Evolutionary conservation across 2,888 invertebrate species (phyloP), one percentile per base, ranked within the genome.

Genomic region (Muscina levida): DNA sequence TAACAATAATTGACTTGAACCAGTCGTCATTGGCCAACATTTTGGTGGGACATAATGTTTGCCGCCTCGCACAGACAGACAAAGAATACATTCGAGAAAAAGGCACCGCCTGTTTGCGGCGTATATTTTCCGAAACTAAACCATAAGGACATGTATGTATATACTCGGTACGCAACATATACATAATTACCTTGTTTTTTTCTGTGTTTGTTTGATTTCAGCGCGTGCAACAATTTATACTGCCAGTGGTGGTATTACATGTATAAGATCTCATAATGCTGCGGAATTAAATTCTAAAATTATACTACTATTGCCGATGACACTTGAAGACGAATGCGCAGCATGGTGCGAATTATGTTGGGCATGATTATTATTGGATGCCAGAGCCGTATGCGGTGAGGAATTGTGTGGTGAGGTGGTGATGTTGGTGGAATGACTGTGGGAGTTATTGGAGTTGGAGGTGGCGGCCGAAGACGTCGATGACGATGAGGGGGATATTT

Each of bases 261-360:
- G 74, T 57, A 72, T 66, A 67, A 75, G 79, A 66, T 77, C 82
- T 85, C 85, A 85, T 84, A 85, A 86, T 71, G 88, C 85, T 71
- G 89, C 86, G 59, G 89, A 85, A 84, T 88, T 89, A 70, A 88
- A 89, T 84, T 88, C 89, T 82, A 88, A 82, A 73, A 88, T 86
- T 68, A 88, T 83, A 74, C 89, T 86, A 76, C 87, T 88, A 31
- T 72, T 59, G 15, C 57, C 71, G 70, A 62, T 73, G 37, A 22
- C 62, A 46, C 62, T 68, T 42, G 75, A 26, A 13, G 67, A 31
- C 37, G 75, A 51, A 53, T 53, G 53, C 19, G 26, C 65, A 79
- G 77, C 65, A 84, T 76, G 77, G 59, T 66, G 82, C 51, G 56
- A 46, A 17, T 71, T 46, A 17, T 65, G 51, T 39, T 76, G 42